Conservation (phyloP, 2,113 vertebrate species). For the Sylvia atricapilla region DNA sequence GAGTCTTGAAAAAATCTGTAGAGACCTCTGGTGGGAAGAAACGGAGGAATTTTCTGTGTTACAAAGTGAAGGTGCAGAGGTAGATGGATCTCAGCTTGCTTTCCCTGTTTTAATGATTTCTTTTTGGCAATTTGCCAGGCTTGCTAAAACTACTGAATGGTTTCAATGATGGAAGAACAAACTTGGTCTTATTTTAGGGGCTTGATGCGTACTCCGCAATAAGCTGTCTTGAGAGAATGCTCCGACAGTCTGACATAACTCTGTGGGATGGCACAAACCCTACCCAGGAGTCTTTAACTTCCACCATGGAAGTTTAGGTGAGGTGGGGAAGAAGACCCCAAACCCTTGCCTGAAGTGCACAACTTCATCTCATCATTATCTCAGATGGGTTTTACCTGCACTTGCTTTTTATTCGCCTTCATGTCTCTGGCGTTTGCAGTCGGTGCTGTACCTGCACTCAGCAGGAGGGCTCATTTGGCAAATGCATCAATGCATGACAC, state of each 20-base stretch:
- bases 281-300: neutral
- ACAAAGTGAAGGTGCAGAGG: neutral
- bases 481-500: neutral
- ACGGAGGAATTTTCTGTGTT: neutral
- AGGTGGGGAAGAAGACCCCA: neutral
- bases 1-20: neutral
- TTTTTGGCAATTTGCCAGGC: neutral
- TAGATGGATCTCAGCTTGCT: neutral
- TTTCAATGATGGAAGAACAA: neutral
- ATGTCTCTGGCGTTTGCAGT: neutral
- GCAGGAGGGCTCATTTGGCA: neutral
- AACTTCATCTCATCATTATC: neutral
- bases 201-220: fast-evolving
- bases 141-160: neutral
- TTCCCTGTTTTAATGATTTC: neutral
- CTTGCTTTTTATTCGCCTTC: neutral
- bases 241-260: fast-evolving
- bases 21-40: constrained; percentile 17
- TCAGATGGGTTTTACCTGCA: neutral
- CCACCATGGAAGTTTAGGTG: neutral
- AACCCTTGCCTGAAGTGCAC: neutral
- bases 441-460: neutral
- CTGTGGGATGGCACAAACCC: neutral
- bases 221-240: neutral
- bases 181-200: neutral